phyloP scores from a whole-genome alignment of 2,888 invertebrate species.

The Cheilosia vulpina region DNA sequence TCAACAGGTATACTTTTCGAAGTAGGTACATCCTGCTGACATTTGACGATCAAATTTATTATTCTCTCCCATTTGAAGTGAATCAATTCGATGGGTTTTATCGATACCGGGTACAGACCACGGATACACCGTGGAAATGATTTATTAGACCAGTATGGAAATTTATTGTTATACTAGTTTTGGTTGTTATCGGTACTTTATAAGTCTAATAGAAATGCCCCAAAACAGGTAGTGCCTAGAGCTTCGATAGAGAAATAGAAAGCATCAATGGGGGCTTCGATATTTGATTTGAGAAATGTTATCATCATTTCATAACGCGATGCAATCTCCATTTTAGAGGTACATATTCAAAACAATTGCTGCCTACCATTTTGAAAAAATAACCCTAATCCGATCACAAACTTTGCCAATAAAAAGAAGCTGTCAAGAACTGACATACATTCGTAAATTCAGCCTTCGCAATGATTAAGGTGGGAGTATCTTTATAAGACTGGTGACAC shows the following conservation, averaged over 20 bases:
- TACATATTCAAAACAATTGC: too few relatives aligned
- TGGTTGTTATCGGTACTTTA: too few relatives aligned
- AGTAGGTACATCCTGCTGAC: conserved; percentile 47
- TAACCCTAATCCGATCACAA: background rate
- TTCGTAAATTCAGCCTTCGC: background rate
- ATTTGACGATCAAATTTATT: conserved; percentile 42
- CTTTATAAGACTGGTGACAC: background rate
- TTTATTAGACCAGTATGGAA: conserved; percentile 4
- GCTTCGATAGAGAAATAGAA: too few relatives aligned
- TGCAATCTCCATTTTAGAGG: too few relatives aligned
- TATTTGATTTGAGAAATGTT: too few relatives aligned
- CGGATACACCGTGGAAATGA: conserved; percentile 20
- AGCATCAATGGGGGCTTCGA: too few relatives aligned
- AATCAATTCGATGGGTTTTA: conserved; percentile 45
- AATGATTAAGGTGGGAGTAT: background rate
- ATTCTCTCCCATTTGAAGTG: conserved; percentile 33
- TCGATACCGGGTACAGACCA: conserved; percentile 10
- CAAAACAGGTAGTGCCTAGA: too few relatives aligned
- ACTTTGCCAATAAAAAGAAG: background rate
- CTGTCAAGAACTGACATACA: background rate
- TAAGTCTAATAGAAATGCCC: too few relatives aligned
- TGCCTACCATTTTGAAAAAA: too few relatives aligned
- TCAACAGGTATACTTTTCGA: conserved; percentile 18
- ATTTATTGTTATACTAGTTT: conserved; percentile 6
- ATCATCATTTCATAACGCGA: too few relatives aligned